These are phyloP conservation scores for Allacma fusca DNA, from an alignment of 2,888 invertebrate genomes.

Conservation along the genomic window DNA sequence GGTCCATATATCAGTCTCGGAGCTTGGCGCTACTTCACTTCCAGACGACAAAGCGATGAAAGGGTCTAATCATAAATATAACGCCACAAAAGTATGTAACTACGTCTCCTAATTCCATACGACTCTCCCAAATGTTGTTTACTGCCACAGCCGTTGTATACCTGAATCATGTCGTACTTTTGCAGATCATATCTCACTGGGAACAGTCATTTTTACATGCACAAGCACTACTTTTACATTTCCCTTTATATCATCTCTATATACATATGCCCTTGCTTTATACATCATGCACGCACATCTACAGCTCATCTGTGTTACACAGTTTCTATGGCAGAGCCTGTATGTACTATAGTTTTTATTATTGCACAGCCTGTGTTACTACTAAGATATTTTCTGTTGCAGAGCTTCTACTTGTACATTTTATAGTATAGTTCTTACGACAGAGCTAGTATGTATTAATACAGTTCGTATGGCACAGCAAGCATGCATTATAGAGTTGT, in stretches of 20 bases:
- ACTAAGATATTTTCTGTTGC: too few species aligned
- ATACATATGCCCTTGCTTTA: too few species aligned
- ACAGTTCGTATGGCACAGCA: neutral
- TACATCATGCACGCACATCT: too few species aligned
- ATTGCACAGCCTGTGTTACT: too few species aligned
- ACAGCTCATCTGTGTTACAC: too few species aligned
- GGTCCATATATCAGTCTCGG: conserved; percentile 1
- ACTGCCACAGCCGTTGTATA: neutral
- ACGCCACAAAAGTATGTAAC: neutral
- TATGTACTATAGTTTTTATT: too few species aligned
- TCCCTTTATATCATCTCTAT: too few species aligned
- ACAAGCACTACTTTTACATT: neutral
- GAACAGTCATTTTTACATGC: conserved; percentile 17
- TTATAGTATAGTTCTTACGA: too few species aligned
- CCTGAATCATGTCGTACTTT: neutral
- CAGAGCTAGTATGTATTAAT: too few species aligned
- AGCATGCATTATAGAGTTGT: too few species aligned
- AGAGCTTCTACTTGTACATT: too few species aligned
- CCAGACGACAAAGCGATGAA: conserved; percentile 11
- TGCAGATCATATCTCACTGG: neutral
- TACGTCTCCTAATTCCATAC: neutral
- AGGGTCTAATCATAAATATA: conserved; percentile 11
- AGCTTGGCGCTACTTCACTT: neutral
- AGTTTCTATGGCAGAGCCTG: too few species aligned
- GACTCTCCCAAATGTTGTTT: conserved; percentile 1